Percentiles rank a stretch among this genome's conserved stretches.
These are phyloP conservation scores for Ophraella communa DNA, from an alignment of 2,888 invertebrate species.

Conservation along the genomic window DNA sequence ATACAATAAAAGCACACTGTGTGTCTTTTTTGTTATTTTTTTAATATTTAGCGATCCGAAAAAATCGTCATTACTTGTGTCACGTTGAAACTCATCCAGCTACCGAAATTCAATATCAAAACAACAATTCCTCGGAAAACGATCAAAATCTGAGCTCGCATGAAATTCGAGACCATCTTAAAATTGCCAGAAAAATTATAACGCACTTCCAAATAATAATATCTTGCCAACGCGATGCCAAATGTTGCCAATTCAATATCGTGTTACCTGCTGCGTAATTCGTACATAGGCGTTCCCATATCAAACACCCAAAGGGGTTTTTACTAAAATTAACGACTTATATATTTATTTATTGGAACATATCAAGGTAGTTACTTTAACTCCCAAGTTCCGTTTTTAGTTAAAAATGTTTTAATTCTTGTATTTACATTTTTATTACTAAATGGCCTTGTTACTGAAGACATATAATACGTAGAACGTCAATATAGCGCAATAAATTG, in stretches of 20 bases:
- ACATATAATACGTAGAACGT: too few species aligned
- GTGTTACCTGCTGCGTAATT: constrained; percentile 14
- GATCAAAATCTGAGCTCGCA: neutral
- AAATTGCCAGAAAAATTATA: constrained; percentile 50
- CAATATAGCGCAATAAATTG: too few species aligned
- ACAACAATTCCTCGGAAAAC: constrained; percentile 2
- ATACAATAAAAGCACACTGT: neutral
- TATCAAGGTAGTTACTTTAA: too few species aligned
- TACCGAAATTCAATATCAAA: constrained; percentile 15
- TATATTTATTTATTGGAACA: too few species aligned
- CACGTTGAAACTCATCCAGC: neutral
- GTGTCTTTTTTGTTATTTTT: neutral
- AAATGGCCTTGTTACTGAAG: too few species aligned
- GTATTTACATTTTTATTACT: too few species aligned
- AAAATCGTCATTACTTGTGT: neutral
- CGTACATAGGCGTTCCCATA: neutral
- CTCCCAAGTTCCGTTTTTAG: too few species aligned
- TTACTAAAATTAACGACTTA: neutral
- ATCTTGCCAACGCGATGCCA: constrained; percentile 22
- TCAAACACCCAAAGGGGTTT: neutral
- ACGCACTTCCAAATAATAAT: constrained; percentile 45
- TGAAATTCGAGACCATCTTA: constrained; percentile 16
- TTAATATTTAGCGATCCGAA: neutral
- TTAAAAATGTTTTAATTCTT: too few species aligned
- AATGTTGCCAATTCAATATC: constrained; percentile 29